Evolutionary conservation across 2,113 vertebrate species (phyloP), one percentile per base, ranked within the genome.

Genomic region (Machaerirhynchus nigripectus): DNA sequence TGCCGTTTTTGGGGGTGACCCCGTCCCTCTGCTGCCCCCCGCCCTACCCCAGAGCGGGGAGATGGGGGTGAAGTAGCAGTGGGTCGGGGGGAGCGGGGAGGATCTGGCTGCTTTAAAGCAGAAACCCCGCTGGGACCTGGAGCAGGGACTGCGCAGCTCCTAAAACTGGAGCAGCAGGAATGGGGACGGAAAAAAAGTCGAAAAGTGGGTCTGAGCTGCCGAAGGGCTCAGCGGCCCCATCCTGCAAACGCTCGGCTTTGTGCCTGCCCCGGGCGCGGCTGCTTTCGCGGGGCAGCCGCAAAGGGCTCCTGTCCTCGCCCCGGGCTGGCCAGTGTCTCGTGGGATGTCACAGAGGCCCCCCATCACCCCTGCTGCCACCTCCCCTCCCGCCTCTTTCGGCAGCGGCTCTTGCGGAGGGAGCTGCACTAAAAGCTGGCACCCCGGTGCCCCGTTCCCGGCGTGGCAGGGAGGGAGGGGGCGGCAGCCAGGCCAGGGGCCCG

Each of bases 121-220:
- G 91, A 44, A 67, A 24, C 47, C 71, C 84, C 50, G 8, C 91
- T 74, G 96, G 89, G 95, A 91, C 61, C 56, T 22, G 13, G 68
- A 70, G 55, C 12, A 5, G 59, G 80, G 57, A 78, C 87, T 68
- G 71, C 4, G 17, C 13, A n/a, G 67, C 87, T 96, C 87, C 81
- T 82, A 82, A 91, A 96, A 93, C 60, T 93, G 91, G 92, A 96
- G 85, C 94, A 95, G 92, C 83, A 75, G 84, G 70, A 95, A 95
- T 1, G 24, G 89, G 95, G 92, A 95, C 59, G 1, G 70, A 69
- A 90, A 80, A 94, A 90, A 78, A 87, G 65, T 61, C 9, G 7
- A 47, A 78, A 95, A 88, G 75, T 95, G 89, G 91, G 93, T 90
- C 93, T 92, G 91, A 93, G 85, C 82, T 91, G 90, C 90, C 9